A percentile compares a stretch with the other conserved stretches of the same genome.
Evolutionary conservation across 2,113 vertebrate species (phyloP).

Genomic region (Donacobius atricapilla): DNA sequence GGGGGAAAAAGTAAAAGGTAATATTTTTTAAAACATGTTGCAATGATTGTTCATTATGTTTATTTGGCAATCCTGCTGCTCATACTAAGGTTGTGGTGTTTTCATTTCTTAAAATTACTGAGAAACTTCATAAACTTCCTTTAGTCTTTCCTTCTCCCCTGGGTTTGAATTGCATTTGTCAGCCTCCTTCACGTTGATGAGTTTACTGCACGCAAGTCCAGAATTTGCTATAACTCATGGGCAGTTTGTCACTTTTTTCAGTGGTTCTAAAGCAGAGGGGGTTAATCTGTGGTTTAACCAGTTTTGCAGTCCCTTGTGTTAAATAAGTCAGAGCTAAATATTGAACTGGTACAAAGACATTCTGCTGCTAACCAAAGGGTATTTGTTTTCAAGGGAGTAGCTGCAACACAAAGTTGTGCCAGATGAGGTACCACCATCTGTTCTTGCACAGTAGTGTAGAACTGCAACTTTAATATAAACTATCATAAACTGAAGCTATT

Average conservation of each 20-base stretch:
- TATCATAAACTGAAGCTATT: not conserved
- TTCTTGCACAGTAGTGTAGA: not conserved
- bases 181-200: not conserved
- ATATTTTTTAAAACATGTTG: conserved; percentile 9
- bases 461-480: not conserved
- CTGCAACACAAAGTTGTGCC: not conserved
- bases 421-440: not conserved
- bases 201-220: not conserved
- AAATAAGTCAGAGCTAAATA: not conserved
- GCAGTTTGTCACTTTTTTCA: not conserved
- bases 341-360: not conserved
- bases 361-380: not conserved
- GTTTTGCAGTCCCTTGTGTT: not conserved
- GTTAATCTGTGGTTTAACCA: not conserved
- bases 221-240: not conserved
- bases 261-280: not conserved
- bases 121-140: not conserved
- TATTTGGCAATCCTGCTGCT: conserved; percentile 60
- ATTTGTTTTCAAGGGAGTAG: not conserved
- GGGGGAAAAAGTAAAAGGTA: conserved; percentile 47
- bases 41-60: conserved; percentile 7
- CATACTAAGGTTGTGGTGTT: conserved; percentile 12
- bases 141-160: not conserved
- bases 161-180: not conserved
- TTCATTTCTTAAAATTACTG: conserved; percentile 11